Conservation (phyloP, 2,888 invertebrate genomes). For the Tenodera sinensis region DNA sequence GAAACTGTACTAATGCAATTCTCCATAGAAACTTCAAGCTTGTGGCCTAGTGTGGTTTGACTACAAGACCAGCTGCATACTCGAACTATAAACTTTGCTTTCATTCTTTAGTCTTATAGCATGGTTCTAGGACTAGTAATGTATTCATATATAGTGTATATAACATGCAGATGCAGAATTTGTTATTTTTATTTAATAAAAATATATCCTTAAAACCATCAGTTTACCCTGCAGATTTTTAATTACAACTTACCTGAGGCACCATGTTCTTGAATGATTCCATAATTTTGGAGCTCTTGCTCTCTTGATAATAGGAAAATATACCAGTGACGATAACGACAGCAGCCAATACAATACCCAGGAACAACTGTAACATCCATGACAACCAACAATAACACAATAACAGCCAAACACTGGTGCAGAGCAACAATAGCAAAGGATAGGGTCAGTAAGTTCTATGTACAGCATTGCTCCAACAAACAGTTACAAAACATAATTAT, state of each 20-base stretch:
- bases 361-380: conserved; percentile 61
- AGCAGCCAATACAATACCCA: conserved; percentile 90
- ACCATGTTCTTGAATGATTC: conserved; percentile 99
- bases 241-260: conserved; percentile 52
- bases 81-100: no score
- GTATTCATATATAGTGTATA: no score
- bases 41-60: no score
- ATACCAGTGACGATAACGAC: conserved; percentile 98
- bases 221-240: not conserved
- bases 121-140: no score
- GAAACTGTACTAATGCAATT: no score
- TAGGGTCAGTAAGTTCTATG: not conserved
- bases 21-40: no score
- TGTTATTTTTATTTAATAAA: not conserved
- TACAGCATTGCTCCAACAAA: not conserved
- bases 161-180: no score
- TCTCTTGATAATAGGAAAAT: conserved; percentile 97
- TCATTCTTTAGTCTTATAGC: no score
- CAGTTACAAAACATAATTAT: not conserved
- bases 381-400: not conserved
- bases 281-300: conserved; percentile 98
- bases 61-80: no score
- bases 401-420: not conserved
- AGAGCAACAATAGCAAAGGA: not conserved
- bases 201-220: not conserved